Evolutionary conservation across 2,888 invertebrate genomes (phyloP).

Genomic region (Drosophila yooni): DNA sequence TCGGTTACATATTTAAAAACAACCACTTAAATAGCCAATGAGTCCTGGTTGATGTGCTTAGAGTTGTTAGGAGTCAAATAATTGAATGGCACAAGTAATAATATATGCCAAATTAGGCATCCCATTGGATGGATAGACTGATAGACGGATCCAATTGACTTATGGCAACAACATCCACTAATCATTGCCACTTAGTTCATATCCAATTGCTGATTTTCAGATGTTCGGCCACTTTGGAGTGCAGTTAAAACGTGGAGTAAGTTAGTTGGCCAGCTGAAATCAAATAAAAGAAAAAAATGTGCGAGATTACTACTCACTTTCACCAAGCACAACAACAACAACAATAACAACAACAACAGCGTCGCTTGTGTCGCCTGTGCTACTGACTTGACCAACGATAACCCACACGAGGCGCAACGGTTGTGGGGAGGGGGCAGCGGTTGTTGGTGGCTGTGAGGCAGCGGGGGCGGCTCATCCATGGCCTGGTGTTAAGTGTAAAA

Average conservation of each 20-base stretch:
- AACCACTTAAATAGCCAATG: not conserved
- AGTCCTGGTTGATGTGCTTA: too few relatives aligned
- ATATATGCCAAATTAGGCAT: slow-evolving; percentile 1
- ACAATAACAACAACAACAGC: not conserved
- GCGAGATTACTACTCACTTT: slow-evolving; percentile 30
- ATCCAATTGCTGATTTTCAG: not conserved
- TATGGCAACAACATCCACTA: not conserved
- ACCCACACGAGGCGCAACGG: slow-evolving; percentile 27
- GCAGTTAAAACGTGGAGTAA: slow-evolving; percentile 12
- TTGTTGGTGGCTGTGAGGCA: not conserved
- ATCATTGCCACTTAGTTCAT: slow-evolving; percentile 14
- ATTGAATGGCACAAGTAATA: not conserved
- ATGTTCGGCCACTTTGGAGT: slow-evolving; percentile 5
- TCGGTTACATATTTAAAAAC: not conserved
- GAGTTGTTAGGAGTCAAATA: not conserved
- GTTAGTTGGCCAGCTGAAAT: slow-evolving; percentile 35
- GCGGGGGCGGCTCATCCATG: slow-evolving; percentile 10
- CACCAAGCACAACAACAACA: slow-evolving; percentile 23
- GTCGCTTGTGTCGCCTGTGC: slow-evolving; percentile 22
- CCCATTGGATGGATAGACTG: not conserved
- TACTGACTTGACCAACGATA: slow-evolving; percentile 43
- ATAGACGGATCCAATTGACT: not conserved
- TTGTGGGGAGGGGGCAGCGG: not conserved
- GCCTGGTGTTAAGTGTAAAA: slow-evolving; percentile 46
- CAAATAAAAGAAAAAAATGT: slow-evolving; percentile 5